Evolutionary conservation across 2,888 invertebrate genomes (phyloP), one percentile per base, ranked within the genome.

Genomic region (Clostera curtula): DNA sequence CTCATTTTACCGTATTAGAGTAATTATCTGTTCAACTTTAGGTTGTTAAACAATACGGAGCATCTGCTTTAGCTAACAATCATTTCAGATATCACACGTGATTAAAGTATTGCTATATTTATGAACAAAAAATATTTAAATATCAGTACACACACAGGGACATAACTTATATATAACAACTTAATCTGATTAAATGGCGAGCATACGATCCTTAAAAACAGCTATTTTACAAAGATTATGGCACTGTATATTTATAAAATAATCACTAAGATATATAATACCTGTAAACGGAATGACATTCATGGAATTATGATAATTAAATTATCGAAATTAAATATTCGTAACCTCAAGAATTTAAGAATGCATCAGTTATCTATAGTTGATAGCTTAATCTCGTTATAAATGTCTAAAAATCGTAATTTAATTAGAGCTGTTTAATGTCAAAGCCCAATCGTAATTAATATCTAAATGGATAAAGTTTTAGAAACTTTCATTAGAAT

Each of bases 191-290:
- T n/a, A n/a, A n/a, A n/a, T n/a, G n/a, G n/a, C n/a, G n/a, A n/a
- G 47, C 40, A 39, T 31, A 34, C 44, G 42, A 40, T 22, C 15
- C 37, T 32, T 50, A 49, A 46, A 31, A 43, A 30, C 38, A 34
- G 21, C 41, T 48, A 48, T 49, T 57, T 49, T 54, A 60, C 49
- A 58, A 48, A 40, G 54, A 60, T 55, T 66, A 66, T 66, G 66
- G 66, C 66, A 66, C 66, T 56, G 53, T 49, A 40, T 39, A 32
- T 51, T 43, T 54, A 50, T 40, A 51, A 20, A 40, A 47, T 45
- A 45, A 43, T 36, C 30, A 46, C 37, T 41, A 41, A 44, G 43
- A 36, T 33, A 27, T 16, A 12, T 35, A 40, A 27, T 42, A 27
- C 30, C 28, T 36, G 42, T 19, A 42, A 47, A 36, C 33, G 39